A percentile compares a stretch with the other conserved stretches of the same genome.
These are phyloP conservation scores for Tichodroma muraria DNA, from an alignment of 2,113 vertebrate species.

Conservation along the genomic window DNA sequence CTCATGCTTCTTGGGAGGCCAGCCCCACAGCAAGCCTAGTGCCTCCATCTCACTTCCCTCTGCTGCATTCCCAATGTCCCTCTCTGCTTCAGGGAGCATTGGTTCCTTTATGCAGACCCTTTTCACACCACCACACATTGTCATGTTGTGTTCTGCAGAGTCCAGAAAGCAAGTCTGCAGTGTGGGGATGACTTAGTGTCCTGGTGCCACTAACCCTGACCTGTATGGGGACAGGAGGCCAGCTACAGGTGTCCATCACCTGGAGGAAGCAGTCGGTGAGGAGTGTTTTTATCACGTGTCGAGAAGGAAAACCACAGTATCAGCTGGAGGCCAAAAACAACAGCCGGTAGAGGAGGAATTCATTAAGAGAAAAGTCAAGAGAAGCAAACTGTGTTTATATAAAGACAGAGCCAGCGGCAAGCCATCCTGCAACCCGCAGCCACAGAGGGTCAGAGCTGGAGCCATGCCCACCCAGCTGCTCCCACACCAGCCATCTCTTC, in stretches of 20 bases:
- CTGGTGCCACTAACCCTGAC: neutral
- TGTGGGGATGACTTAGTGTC: neutral
- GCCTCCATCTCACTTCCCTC: neutral
- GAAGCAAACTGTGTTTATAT: constrained; percentile 29
- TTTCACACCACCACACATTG: neutral
- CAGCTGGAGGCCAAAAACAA: constrained; percentile 43
- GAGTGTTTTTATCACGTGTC: constrained; percentile 11
- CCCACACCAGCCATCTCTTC: neutral
- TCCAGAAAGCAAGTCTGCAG: neutral
- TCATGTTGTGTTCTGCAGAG: neutral
- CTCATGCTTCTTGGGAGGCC: neutral
- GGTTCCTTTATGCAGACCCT: neutral
- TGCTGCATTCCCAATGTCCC: neutral
- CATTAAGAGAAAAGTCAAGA: constrained; percentile 40
- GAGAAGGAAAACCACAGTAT: constrained; percentile 40
- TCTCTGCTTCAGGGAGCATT: neutral
- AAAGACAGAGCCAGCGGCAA: neutral
- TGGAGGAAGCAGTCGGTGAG: neutral
- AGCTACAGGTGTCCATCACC: constrained; percentile 43
- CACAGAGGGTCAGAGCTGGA: neutral
- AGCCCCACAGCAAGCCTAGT: neutral
- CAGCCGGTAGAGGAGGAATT: constrained; percentile 30
- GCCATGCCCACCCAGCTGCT: neutral
- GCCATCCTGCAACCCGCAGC: neutral
- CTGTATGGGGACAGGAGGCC: neutral